A percentile compares a stretch with the other conserved stretches of the same genome.
These are phyloP conservation scores for Maniola jurtina DNA, from an alignment of 1,140 invertebrate genomes.

Conservation along the genomic window DNA sequence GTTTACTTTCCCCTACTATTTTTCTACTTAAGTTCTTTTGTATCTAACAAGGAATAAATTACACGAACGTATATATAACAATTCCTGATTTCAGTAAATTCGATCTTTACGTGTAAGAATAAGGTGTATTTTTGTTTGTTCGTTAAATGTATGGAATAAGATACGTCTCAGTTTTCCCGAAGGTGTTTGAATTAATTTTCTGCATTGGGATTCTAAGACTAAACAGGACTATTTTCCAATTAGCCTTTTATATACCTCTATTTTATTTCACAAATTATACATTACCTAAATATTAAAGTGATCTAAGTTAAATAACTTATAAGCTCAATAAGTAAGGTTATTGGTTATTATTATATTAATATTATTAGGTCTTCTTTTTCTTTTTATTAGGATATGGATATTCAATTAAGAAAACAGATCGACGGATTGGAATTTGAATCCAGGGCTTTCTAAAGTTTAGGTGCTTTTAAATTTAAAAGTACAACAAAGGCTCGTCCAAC, in stretches of 20 bases:
- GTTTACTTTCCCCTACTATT: constrained; percentile 7
- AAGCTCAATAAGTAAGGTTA: too few species aligned
- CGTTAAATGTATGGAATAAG: not conserved
- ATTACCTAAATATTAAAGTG: too few species aligned
- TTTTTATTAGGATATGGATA: too few species aligned
- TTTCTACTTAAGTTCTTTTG: not conserved
- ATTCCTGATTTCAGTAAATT: not conserved
- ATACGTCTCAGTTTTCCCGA: constrained; percentile 10
- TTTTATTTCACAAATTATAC: not conserved
- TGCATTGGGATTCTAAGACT: constrained; percentile 9
- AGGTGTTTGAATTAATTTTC: constrained; percentile 22
- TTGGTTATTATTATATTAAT: too few species aligned
- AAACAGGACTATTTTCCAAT: constrained; percentile 8
- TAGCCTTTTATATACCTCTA: constrained; percentile 7
- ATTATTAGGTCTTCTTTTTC: too few species aligned
- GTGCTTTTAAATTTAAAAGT: too few species aligned
- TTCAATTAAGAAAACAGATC: too few species aligned
- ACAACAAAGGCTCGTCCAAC: too few species aligned
- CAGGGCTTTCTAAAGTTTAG: too few species aligned
- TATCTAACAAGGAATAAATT: constrained; percentile 7
- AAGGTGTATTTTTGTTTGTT: constrained; percentile 16
- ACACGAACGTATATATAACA: constrained; percentile 3
- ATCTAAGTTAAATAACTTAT: too few species aligned
- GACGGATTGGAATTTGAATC: too few species aligned
- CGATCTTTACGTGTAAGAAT: constrained; percentile 4